A percentile compares a stretch with the other conserved stretches of the same genome.
phyloP scores from a whole-genome alignment of 2,797 vertebrate genomes.

The Darevskia mixta region DNA sequence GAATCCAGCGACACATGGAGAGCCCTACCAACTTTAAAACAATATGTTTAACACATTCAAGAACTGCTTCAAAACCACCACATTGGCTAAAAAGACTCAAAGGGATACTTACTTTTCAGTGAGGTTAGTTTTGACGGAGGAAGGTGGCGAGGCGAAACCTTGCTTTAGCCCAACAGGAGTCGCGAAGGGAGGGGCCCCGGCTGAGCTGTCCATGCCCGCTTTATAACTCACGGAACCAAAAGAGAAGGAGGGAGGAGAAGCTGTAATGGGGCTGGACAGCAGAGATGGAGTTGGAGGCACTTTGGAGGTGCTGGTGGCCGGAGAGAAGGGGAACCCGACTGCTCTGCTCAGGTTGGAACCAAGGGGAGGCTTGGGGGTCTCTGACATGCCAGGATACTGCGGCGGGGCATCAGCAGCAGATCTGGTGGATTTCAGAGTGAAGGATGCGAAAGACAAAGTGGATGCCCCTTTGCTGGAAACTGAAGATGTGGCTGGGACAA shows the following conservation, averaged over 20 bases:
- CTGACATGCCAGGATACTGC: slow-evolving; percentile 28
- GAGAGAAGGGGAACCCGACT: slow-evolving; percentile 70
- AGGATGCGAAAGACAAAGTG: slow-evolving; percentile 67
- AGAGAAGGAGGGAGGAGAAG: slow-evolving; percentile 52
- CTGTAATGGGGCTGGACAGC: slow-evolving; percentile 58
- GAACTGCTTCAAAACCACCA: background rate
- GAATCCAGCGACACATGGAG: background rate
- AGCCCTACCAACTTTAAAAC: background rate
- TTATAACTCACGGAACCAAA: slow-evolving; percentile 76
- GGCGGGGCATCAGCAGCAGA: slow-evolving; percentile 49
- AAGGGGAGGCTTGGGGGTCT: slow-evolving; percentile 57
- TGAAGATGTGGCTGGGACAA: background rate
- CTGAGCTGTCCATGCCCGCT: slow-evolving; percentile 65
- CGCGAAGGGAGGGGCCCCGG: slow-evolving; percentile 43
- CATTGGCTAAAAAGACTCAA: background rate
- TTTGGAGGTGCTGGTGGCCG: slow-evolving; percentile 72
- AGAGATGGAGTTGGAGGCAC: slow-evolving; percentile 25
- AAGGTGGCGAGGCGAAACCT: slow-evolving; percentile 67
- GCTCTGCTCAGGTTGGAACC: slow-evolving; percentile 48
- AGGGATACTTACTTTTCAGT: slow-evolving; percentile 85
- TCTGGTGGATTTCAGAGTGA: slow-evolving; percentile 64
- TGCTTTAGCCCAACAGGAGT: slow-evolving; percentile 68
- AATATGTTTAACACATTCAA: accelerated
- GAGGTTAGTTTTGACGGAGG: slow-evolving; percentile 88
- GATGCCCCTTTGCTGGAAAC: slow-evolving; percentile 56